Base-by-base conservation (phyloP, 2,888 invertebrate species). In the Digitonthophagus gazella region DNA sequence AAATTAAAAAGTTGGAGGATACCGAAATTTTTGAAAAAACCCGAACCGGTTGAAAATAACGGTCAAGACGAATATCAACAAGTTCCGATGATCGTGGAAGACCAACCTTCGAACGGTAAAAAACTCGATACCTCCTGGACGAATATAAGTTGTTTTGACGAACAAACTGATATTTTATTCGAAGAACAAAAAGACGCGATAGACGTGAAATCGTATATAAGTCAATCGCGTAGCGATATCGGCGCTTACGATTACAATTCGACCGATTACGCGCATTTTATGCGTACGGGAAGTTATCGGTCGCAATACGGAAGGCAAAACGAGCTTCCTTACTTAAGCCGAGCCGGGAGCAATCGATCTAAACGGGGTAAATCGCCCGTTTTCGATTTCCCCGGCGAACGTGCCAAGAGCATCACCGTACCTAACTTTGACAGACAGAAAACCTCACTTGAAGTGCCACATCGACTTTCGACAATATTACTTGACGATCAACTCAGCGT, bases 201-300 rank as follows among this genome's bases (percentile, higher is more conserved):
- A 70, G 91, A 91, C 76, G 89, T 91, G 57, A 86, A 90, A 74
- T 90, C 91, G 8, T 91, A 91, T 76, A 86, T 91, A 72, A 91
- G 91, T 75, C 91, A 91, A 78, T 91, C 91, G 1, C 83, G 91
- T 71, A 90, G 90, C 78, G 91, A 91, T 76, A 89, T 91, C 79
- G 82, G 82, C 6, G 81, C 80, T 56, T 83, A 79, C 68, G 83
- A 83, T 69, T 81, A 78, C 69, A 75, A 80, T 2, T 74, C 79
- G 2, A 77, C 75, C 58, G 83, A 82, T 67, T 75, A 78, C 14
- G 87, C 89, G 8, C 89, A 89, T 1, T 91, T 91, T 74, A 88
- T 89, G 2, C 84, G 91, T 75, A 88, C 89, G 67, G 90, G 90
- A 77, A 91, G 90, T 80, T 90, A 90, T 79, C 84, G 90, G 68